Evolutionary conservation across 2,113 vertebrate species (phyloP).

Genomic region (Hippocampus mohnikei): DNA sequence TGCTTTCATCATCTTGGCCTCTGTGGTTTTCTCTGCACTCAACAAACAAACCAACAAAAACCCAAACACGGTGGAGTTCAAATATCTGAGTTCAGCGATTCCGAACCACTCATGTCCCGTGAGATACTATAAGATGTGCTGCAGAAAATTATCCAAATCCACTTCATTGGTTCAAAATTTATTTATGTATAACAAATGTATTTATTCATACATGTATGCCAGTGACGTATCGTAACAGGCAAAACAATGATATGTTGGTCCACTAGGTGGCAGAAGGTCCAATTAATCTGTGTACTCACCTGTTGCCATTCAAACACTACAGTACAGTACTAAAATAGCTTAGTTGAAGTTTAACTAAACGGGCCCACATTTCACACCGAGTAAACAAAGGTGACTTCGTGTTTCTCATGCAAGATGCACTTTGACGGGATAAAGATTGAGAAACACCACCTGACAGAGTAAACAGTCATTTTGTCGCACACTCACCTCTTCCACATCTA

Average conservation of each 20-base stretch:
- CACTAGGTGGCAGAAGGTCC: not conserved
- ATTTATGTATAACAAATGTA: not conserved
- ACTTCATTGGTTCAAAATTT: too few species aligned
- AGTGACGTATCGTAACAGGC: too few species aligned
- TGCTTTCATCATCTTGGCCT: slow-evolving; percentile 99
- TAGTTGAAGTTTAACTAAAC: not conserved
- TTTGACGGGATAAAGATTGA: too few species aligned
- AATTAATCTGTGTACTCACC: not conserved
- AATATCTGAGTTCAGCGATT: not conserved
- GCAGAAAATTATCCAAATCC: not conserved
- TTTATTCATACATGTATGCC: not conserved
- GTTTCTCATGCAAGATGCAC: too few species aligned
- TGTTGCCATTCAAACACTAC: not conserved
- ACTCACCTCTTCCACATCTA: slow-evolving; percentile 87
- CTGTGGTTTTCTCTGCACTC: slow-evolving; percentile 88
- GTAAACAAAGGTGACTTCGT: not conserved
- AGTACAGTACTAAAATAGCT: not conserved
- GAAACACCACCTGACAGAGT: not conserved
- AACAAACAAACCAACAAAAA: not conserved
- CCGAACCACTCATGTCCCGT: not conserved
- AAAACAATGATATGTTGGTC: not conserved
- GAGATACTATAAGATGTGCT: not conserved
- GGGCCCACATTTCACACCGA: not conserved
- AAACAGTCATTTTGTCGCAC: not conserved
- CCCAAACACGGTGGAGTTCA: not conserved